Conservation (phyloP, 2,113 vertebrate genomes). For the Silurus asotus region DNA sequence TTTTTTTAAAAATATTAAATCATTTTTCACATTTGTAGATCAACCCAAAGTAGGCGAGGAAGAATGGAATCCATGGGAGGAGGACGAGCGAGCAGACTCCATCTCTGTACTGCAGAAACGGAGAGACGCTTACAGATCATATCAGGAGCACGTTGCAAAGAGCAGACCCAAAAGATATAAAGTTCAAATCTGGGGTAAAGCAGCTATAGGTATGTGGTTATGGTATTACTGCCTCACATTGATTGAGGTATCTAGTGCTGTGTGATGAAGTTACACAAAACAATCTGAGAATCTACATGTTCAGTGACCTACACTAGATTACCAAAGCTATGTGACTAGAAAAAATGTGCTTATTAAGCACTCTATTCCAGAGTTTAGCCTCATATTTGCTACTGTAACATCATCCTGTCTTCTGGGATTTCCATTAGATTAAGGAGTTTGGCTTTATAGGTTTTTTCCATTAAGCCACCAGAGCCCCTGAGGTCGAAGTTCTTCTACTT, state of each 20-base stretch:
- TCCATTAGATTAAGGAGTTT: neutral
- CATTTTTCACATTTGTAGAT: slow-evolving; percentile 54
- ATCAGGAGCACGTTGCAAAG: slow-evolving; percentile 70
- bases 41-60: slow-evolving; percentile 64
- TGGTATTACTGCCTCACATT: neutral
- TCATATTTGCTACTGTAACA: neutral
- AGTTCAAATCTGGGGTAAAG: slow-evolving; percentile 96
- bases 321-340: neutral
- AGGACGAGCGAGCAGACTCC: slow-evolving; percentile 80
- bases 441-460: neutral
- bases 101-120: slow-evolving; percentile 73
- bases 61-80: slow-evolving; percentile 97
- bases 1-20: neutral
- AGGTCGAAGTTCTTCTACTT: neutral
- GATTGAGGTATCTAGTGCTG: neutral
- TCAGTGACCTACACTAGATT: neutral
- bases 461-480: neutral
- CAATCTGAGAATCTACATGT: neutral
- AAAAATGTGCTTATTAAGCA: neutral
- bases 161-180: slow-evolving; percentile 74
- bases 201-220: slow-evolving; percentile 84
- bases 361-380: neutral
- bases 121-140: slow-evolving; percentile 74
- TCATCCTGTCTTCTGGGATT: neutral
- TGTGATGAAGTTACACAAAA: neutral